Evolutionary conservation across 2,797 vertebrate genomes (phyloP), one percentile per base, ranked within the genome.

Genomic region (Scleropages formosus): DNA sequence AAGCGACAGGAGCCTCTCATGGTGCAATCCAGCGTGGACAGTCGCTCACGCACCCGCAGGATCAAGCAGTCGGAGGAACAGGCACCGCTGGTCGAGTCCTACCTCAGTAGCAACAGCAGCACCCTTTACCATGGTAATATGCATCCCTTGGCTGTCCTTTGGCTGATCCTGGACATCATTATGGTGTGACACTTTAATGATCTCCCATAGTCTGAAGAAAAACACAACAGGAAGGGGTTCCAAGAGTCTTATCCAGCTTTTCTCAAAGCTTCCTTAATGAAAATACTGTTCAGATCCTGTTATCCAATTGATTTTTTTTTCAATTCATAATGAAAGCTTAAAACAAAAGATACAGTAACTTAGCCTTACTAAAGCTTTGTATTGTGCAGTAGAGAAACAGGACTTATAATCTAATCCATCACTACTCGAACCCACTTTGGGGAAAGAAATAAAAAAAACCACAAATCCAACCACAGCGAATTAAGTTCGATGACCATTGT

Each of bases 1-100:
- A 99, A 98, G 79, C 93, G 97, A 18, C 97, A 99, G 89, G 98
- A 99, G 87, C 95, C 97, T 0, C 89, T 98, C 82, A 99, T 99
- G 97, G 97, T 99, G 76, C 97, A 99, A 88, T 96, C 96, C 58
- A 98, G 95, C 0, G 93, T 96, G 49, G 97, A 99, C 1, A 90
- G 95, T 59, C 92, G 97, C 47, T 93, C 96, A 0, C 93, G 96
- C 16, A 85, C 94, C 0, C 95, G 97, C 39, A 91, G 96, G 79
- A 93, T 90, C 79, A 95, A 96, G 51, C 96, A 96, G 74, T 96
- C 95, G 0, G 97, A 99, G 88, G 97, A 99, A 76, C 97, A 99
- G 85, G 97, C 97, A 0, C 97, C 97, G 0, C 87, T 99, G 82
- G 97, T 99, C 77, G 97, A 99, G 79, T 97, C 96, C 24, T 98